These are phyloP conservation scores for Hyperoplus lanceolatus DNA, from an alignment of 2,797 vertebrate species.

Conservation along the genomic window DNA sequence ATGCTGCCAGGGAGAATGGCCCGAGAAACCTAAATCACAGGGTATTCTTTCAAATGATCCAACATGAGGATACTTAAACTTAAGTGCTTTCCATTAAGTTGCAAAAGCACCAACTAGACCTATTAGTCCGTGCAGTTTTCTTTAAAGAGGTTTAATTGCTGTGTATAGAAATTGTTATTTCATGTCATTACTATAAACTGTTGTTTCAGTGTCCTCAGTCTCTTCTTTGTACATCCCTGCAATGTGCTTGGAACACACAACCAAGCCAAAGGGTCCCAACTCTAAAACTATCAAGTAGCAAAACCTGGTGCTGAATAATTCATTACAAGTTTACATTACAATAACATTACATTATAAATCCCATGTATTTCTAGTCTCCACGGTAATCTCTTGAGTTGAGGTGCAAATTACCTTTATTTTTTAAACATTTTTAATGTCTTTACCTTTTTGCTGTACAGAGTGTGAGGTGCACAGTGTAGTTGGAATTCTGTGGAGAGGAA, in stretches of 20 bases:
- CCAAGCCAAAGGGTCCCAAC: background rate
- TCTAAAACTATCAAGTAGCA: background rate
- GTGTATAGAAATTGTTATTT: conserved; percentile 10
- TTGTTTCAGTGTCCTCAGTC: background rate
- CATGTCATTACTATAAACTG: conserved; percentile 5
- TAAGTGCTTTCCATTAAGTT: conserved; percentile 56
- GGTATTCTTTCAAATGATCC: conserved; percentile 38
- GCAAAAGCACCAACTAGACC: conserved; percentile 31
- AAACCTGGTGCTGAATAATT: background rate
- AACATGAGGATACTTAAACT: conserved; percentile 50
- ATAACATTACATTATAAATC: background rate
- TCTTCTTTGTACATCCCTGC: background rate
- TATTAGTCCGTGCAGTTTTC: conserved; percentile 33
- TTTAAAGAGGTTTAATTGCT: conserved; percentile 30
- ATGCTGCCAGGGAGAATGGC: background rate
- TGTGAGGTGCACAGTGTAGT: background rate
- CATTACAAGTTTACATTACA: background rate
- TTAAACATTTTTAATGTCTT: background rate
- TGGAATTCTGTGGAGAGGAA: background rate
- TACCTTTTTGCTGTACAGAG: background rate
- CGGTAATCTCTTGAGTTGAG: background rate
- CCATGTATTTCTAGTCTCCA: background rate
- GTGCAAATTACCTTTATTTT: background rate
- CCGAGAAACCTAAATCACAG: conserved; percentile 15
- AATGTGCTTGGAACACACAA: background rate